Percentiles rank a stretch among this genome's conserved stretches.
Evolutionary conservation across 2,888 invertebrate genomes (phyloP).

Genomic region (Protula sp.): DNA sequence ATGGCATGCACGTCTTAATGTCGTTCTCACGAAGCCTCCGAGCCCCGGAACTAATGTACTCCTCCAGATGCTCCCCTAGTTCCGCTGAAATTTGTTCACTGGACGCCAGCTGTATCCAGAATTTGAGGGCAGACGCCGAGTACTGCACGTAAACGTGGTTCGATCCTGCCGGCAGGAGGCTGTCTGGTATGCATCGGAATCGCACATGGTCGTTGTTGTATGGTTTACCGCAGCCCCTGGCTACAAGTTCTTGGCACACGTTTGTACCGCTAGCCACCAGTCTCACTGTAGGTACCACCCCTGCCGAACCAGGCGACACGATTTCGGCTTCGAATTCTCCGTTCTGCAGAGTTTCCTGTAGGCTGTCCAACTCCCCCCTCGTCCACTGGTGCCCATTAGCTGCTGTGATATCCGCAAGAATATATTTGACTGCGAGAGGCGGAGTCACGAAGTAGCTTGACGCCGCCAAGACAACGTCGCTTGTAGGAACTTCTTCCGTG

Average conservation of each 20-base stretch:
- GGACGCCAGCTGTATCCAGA: not conserved
- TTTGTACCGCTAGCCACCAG: not conserved
- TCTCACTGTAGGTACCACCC: not conserved
- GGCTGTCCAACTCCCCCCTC: not conserved
- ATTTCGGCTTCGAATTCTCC: not conserved
- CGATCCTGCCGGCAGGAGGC: not conserved
- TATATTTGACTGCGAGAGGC: not conserved
- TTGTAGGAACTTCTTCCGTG: not conserved
- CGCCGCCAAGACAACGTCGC: not conserved
- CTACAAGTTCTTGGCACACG: not conserved
- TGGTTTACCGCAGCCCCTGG: not conserved
- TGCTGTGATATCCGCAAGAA: not conserved
- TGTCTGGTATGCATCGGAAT: not conserved
- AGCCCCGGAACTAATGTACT: not conserved
- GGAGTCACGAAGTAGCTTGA: not conserved
- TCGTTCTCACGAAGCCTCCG: not conserved
- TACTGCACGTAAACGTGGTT: not conserved
- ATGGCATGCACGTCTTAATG: not conserved
- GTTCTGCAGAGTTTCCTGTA: not conserved
- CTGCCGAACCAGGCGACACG: not conserved
- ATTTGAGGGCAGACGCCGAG: not conserved
- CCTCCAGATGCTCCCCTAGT: not conserved
- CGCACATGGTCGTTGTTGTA: not conserved
- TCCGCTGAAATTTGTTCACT: not conserved
- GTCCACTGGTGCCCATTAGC: not conserved